A percentile compares a stretch with the other conserved stretches of the same genome.
phyloP scores from a whole-genome alignment of 2,888 invertebrate species.

The Cremastinae sp. region DNA sequence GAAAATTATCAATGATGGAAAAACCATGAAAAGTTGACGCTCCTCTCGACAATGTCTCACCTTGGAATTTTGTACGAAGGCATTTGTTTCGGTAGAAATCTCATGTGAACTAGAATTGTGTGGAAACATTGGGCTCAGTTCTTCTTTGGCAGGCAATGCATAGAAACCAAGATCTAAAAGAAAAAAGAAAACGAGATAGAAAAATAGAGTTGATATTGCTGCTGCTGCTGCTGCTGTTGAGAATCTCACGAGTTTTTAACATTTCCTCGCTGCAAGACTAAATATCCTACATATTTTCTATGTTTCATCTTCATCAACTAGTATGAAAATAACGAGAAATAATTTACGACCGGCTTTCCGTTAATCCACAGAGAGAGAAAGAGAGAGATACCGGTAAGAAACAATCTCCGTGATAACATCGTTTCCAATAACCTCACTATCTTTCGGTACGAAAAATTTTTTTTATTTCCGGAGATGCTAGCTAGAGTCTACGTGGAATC shows the following conservation, averaged over 20 bases:
- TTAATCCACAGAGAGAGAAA: background rate
- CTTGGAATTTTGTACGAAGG: slow-evolving; percentile 82
- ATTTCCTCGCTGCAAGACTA: too few relatives aligned
- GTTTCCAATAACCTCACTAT: too few relatives aligned
- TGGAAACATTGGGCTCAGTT: slow-evolving; percentile 83
- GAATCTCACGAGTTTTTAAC: too few relatives aligned
- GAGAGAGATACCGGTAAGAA: background rate
- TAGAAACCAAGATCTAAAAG: slow-evolving; percentile 81
- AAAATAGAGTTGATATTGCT: background rate
- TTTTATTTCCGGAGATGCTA: too few relatives aligned
- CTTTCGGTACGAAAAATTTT: too few relatives aligned
- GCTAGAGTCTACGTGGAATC: too few relatives aligned
- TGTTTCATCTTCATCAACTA: too few relatives aligned
- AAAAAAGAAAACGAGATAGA: slow-evolving; percentile 50
- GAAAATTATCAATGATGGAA: background rate
- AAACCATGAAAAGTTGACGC: background rate
- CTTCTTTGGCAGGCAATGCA: slow-evolving; percentile 83
- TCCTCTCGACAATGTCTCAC: slow-evolving; percentile 71
- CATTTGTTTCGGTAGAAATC: slow-evolving; percentile 82
- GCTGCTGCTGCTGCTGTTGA: too few relatives aligned
- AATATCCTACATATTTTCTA: too few relatives aligned
- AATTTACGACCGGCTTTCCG: background rate
- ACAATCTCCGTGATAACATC: background rate
- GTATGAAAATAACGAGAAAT: background rate
- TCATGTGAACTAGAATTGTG: slow-evolving; percentile 83